A percentile compares a stretch with the other conserved stretches of the same genome.
These are phyloP conservation scores for Zalophus californianus DNA, from an alignment of 2,797 vertebrate species.

Conservation along the genomic window DNA sequence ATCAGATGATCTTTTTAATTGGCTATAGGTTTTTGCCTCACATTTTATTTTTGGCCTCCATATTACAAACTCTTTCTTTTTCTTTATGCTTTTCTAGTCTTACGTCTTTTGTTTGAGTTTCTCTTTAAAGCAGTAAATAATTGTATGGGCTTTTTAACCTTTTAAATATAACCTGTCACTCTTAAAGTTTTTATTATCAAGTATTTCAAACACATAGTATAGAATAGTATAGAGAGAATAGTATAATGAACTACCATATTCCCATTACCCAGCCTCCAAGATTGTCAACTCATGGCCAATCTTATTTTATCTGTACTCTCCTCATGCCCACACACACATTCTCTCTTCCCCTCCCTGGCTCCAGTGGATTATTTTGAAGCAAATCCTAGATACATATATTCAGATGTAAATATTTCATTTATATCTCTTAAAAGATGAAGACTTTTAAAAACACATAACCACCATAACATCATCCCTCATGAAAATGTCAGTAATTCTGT, in stretches of 20 bases:
- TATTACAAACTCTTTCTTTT: slow-evolving; percentile 56
- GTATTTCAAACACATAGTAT: slow-evolving; percentile 60
- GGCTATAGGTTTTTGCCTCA: slow-evolving; percentile 55
- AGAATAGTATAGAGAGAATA: slow-evolving; percentile 7
- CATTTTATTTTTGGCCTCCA: slow-evolving; percentile 58
- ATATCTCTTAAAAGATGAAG: slow-evolving; percentile 52
- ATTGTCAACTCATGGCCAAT: not conserved
- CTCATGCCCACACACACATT: not conserved
- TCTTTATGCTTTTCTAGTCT: slow-evolving; percentile 45
- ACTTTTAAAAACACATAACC: slow-evolving; percentile 12
- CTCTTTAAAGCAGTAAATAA: slow-evolving; percentile 59
- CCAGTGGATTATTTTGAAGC: slow-evolving; percentile 63
- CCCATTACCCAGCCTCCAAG: slow-evolving; percentile 16
- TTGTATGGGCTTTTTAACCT: slow-evolving; percentile 41
- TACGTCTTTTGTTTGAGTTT: slow-evolving; percentile 35
- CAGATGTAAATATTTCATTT: slow-evolving; percentile 62
- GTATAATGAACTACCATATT: slow-evolving; percentile 44
- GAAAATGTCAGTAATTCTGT: slow-evolving; percentile 58
- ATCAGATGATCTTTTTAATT: slow-evolving; percentile 40
- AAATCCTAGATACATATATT: slow-evolving; percentile 26
- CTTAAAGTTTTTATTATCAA: slow-evolving; percentile 48
- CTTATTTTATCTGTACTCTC: slow-evolving; percentile 31
- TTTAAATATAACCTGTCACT: not conserved
- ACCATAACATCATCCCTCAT: slow-evolving; percentile 23
- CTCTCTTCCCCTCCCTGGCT: not conserved